phyloP scores from a whole-genome alignment of 2,797 vertebrate species.

The Megalops cyprinoides region DNA sequence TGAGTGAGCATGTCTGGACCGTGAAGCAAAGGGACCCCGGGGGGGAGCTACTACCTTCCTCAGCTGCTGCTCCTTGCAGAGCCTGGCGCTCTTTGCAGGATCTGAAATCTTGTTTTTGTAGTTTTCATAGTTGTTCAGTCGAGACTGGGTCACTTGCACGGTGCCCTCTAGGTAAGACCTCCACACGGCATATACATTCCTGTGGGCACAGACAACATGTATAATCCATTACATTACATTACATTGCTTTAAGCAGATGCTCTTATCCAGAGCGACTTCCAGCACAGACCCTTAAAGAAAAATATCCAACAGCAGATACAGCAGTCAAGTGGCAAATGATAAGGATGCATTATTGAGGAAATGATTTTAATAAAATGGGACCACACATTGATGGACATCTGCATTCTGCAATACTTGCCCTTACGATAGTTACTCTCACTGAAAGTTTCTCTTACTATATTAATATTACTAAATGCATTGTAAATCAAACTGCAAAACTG shows the following conservation, averaged over 20 bases:
- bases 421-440: no score
- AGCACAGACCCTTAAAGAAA: no score
- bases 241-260: no score
- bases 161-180: slow-evolving; percentile 93
- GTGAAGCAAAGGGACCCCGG: neutral
- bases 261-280: no score
- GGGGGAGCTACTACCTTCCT: slow-evolving; percentile 85
- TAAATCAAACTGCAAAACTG: no score
- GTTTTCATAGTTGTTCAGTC: slow-evolving; percentile 93
- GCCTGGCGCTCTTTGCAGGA: slow-evolving; percentile 87
- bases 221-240: no score
- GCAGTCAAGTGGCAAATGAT: neutral
- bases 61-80: slow-evolving; percentile 95
- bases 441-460: no score
- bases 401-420: no score
- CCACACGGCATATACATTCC: slow-evolving; percentile 96
- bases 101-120: slow-evolving; percentile 95
- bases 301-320: neutral
- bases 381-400: no score
- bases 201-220: slow-evolving; percentile 49
- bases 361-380: no score
- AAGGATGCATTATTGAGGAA: neutral
- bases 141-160: slow-evolving; percentile 92
- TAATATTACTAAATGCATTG: no score
- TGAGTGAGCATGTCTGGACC: neutral